Conservation (phyloP, 2,888 invertebrate genomes). For the Agonopterix subpropinquella region DNA sequence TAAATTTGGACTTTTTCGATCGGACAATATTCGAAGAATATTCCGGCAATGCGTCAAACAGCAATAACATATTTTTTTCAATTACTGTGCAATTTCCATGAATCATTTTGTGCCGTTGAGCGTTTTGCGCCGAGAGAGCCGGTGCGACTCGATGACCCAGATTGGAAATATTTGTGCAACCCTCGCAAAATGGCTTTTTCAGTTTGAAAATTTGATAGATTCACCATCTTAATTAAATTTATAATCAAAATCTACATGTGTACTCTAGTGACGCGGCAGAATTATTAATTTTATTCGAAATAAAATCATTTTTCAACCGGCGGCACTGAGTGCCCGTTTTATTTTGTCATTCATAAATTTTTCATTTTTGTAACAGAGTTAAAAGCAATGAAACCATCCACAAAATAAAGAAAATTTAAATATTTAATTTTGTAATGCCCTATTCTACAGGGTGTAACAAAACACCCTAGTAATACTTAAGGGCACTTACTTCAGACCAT, state of each 20-base stretch:
- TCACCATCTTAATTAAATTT: constrained; percentile 10
- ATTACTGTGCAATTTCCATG: constrained; percentile 69
- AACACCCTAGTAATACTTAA: no score
- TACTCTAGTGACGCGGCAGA: no score
- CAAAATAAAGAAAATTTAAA: no score
- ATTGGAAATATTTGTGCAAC: constrained; percentile 60
- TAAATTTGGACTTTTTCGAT: constrained; percentile 16
- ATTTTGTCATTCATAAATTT: no score
- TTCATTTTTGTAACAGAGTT: no score
- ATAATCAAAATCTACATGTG: constrained; percentile 1
- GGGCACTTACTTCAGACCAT: no score
- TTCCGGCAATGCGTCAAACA: constrained; percentile 60
- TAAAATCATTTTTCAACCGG: constrained; percentile 2
- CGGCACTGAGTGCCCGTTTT: neutral
- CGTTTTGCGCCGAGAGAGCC: constrained; percentile 37
- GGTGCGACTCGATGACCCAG: constrained; percentile 36
- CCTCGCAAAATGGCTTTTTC: constrained; percentile 43
- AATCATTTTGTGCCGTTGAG: constrained; percentile 59
- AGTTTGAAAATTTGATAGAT: constrained; percentile 21
- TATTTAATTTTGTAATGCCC: no score
- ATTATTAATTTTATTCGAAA: no score
- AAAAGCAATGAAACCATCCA: no score
- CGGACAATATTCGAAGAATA: constrained; percentile 34
- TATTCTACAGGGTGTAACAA: no score
- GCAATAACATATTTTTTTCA: constrained; percentile 72